These are phyloP conservation scores for Rhagophthalmus giganteus DNA, from an alignment of 2,888 invertebrate genomes.

Conservation along the genomic window DNA sequence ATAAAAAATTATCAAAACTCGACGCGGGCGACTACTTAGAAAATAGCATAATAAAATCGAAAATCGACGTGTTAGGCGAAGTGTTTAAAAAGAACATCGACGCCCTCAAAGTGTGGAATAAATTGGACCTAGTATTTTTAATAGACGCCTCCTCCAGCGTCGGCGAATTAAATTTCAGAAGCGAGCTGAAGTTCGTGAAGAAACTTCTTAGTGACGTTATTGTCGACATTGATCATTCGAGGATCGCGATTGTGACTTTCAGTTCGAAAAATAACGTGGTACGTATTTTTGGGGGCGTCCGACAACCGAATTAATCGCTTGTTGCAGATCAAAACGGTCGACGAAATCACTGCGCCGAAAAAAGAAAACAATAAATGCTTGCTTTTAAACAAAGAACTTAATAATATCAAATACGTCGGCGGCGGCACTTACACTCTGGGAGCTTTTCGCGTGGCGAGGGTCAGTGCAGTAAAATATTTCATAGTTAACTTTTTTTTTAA, in stretches of 20 bases:
- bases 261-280: constrained; percentile 63
- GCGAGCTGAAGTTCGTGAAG: constrained; percentile 69
- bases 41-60: constrained; percentile 55
- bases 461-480: constrained; percentile 44
- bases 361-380: constrained; percentile 66
- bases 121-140: constrained; percentile 67
- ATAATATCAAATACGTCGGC: constrained; percentile 63
- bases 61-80: constrained; percentile 60
- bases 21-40: constrained; percentile 42
- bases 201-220: constrained; percentile 68
- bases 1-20: constrained; percentile 46
- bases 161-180: constrained; percentile 65
- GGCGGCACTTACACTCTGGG: constrained; percentile 72
- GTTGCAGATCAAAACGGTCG: constrained; percentile 55
- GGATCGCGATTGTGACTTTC: constrained; percentile 68
- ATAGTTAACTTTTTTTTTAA: too few relatives aligned
- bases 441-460: constrained; percentile 67
- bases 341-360: constrained; percentile 61
- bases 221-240: constrained; percentile 64
- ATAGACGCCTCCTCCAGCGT: constrained; percentile 73
- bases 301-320: too few relatives aligned
- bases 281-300: too few relatives aligned
- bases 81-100: constrained; percentile 61
- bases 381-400: constrained; percentile 63
- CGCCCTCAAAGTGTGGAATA: constrained; percentile 51